Evolutionary conservation across 2,113 vertebrate genomes (phyloP), one percentile per base, ranked within the genome.

Genomic region (Megaceryle torquata): DNA sequence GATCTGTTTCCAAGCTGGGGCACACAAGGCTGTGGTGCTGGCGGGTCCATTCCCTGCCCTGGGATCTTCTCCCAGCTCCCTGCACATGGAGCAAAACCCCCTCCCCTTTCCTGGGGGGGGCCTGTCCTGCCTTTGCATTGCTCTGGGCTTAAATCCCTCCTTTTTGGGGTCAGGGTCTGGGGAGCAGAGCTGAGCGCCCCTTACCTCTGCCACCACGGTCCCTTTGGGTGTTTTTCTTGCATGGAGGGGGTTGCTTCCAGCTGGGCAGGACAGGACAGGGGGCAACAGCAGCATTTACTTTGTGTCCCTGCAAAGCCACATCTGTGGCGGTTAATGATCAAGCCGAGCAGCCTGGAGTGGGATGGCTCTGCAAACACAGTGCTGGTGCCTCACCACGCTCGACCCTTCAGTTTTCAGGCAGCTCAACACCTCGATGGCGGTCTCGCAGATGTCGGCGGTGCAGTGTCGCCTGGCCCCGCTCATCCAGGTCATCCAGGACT

Each of bases 401-500:
- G 21, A 51, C 39, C 43, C 57, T 74, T 14, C 97, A 99, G 99
- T 99, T 51, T 98, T 99, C 89, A 98, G 99, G 86, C 99, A 99
- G 97, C 99, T 99, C 92, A 99, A 99, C 98, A 99, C 99, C 0
- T 98, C 99, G 53, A 99, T 99, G 19, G 99, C 99, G 0, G 98
- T 99, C 94, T 99, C 99, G 21, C 99, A 99, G 91, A 99, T 99
- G 96, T 98, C 99, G 0, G 98, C 99, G 0, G 99, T 99, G 80
- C 99, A 99, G 97, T 99, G 99, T 96, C 98, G 99, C 89, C 98
- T 99, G 96, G 97, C 99, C 20, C 99, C 99, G 0, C 99, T 99
- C 85, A 99, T 99, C 97, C 99, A 99, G 97, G 99, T 99, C 72
- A 98, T 99, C 97, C 99, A 99, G 97, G 99, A 99, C 98, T 99